Evolutionary conservation across 2,888 invertebrate genomes (phyloP).

Genomic region (Leucania comma): DNA sequence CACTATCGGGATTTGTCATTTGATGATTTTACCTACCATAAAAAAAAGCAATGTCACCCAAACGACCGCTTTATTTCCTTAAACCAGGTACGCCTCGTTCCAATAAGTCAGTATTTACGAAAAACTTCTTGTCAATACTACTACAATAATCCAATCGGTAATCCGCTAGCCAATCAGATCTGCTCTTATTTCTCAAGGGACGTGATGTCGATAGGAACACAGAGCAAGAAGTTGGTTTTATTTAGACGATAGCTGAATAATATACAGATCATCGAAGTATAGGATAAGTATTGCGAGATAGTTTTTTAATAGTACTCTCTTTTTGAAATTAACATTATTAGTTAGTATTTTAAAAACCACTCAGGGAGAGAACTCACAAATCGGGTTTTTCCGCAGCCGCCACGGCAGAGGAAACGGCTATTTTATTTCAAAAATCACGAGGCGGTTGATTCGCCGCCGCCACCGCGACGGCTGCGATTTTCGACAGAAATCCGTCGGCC

Average conservation of each 20-base stretch:
- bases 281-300: background rate
- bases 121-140: slow-evolving; percentile 5
- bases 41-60: background rate
- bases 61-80: background rate
- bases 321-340: background rate
- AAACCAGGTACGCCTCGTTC: background rate
- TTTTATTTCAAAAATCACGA: too few relatives aligned
- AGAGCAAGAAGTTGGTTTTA: slow-evolving; percentile 9
- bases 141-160: slow-evolving; percentile 10
- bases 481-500: too few relatives aligned
- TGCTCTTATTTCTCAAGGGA: slow-evolving; percentile 32
- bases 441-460: too few relatives aligned
- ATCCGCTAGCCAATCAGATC: slow-evolving; percentile 42
- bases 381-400: too few relatives aligned
- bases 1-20: too few relatives aligned
- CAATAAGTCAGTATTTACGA: background rate
- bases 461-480: too few relatives aligned
- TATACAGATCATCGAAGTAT: background rate
- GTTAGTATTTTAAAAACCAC: too few relatives aligned
- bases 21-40: background rate
- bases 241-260: background rate
- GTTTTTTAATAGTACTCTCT: background rate
- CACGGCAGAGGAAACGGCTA: too few relatives aligned
- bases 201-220: slow-evolving; percentile 14
- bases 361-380: too few relatives aligned